These are phyloP conservation scores for Tenthredo notha DNA, from an alignment of 2,888 invertebrate genomes.

Conservation along the genomic window DNA sequence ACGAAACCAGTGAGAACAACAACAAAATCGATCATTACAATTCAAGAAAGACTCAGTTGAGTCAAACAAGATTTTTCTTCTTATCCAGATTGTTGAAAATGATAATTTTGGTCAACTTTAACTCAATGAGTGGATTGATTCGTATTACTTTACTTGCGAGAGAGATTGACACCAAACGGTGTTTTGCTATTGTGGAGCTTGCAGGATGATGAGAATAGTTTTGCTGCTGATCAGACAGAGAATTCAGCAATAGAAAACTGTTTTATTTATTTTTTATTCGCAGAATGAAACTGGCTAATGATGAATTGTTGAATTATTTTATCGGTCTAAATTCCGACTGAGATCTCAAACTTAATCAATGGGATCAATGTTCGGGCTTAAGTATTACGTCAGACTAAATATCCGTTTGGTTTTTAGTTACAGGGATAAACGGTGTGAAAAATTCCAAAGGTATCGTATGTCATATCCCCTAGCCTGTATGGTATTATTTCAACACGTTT, in stretches of 20 bases:
- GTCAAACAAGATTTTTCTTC: neutral
- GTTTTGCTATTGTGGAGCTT: neutral
- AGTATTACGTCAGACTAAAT: conserved; percentile 71
- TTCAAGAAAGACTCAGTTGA: no score
- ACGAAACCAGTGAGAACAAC: neutral
- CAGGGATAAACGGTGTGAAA: conserved; percentile 65
- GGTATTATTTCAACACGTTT: neutral
- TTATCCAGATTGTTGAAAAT: neutral
- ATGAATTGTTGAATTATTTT: neutral
- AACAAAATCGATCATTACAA: no score
- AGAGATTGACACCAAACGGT: neutral
- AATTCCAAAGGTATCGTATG: conserved; percentile 6
- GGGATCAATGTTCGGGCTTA: conserved; percentile 70
- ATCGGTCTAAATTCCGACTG: neutral
- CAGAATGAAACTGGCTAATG: neutral
- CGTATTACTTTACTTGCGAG: neutral
- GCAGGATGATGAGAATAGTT: neutral
- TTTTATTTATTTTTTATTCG: neutral
- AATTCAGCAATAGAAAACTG: neutral
- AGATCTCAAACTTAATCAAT: conserved; percentile 59
- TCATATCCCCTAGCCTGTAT: neutral
- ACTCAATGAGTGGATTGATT: neutral
- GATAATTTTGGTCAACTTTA: neutral
- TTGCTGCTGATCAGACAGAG: neutral
- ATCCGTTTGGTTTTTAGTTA: conserved; percentile 70